These are phyloP conservation scores for Eristalinus sepulchralis DNA, from an alignment of 2,888 invertebrate species.

Conservation along the genomic window DNA sequence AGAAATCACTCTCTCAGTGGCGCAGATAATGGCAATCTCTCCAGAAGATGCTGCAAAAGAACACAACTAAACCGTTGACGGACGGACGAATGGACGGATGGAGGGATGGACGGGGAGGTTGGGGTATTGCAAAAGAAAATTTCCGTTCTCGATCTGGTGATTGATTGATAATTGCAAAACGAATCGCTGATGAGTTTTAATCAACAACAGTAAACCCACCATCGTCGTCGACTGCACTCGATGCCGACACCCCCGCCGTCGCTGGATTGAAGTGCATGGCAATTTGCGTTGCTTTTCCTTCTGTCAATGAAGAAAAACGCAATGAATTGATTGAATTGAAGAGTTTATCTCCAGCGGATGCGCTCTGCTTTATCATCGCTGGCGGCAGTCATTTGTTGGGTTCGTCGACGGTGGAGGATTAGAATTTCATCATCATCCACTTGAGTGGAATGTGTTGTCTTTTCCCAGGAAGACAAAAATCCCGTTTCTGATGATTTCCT, in stretches of 20 bases:
- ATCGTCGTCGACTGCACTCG: conserved; percentile 10
- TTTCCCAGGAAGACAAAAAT: neutral
- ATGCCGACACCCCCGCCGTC: neutral
- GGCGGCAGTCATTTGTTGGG: neutral
- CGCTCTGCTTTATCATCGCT: neutral
- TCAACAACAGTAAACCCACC: conserved; percentile 40
- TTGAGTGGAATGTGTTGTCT: no score
- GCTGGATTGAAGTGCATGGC: neutral
- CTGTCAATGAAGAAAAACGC: neutral
- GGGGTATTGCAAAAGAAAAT: conserved; percentile 24
- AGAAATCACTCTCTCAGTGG: neutral
- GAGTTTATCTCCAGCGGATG: neutral
- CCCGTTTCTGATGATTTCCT: neutral
- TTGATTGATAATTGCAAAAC: conserved; percentile 59
- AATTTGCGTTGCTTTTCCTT: neutral
- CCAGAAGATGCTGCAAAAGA: neutral
- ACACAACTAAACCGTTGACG: neutral
- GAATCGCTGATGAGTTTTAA: conserved; percentile 59
- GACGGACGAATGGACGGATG: neutral
- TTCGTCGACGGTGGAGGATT: neutral
- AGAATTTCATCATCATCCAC: neutral
- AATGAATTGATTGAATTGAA: neutral
- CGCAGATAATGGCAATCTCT: conserved; percentile 10
- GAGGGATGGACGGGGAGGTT: neutral
- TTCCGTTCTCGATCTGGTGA: conserved; percentile 45